These are phyloP conservation scores for Dermatemys mawii DNA, from an alignment of 2,113 vertebrate species.

Conservation along the genomic window DNA sequence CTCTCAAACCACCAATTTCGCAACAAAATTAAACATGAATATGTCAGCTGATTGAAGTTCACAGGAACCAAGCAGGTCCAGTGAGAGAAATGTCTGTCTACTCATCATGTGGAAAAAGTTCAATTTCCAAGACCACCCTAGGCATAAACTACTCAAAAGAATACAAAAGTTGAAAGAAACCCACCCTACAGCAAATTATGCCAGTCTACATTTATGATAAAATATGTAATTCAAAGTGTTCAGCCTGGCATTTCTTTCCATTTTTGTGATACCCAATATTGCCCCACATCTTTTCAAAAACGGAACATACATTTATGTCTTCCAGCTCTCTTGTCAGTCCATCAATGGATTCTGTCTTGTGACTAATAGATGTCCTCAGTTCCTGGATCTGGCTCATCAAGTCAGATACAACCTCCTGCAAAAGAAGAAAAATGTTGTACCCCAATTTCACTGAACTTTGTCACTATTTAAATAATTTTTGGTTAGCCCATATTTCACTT, in stretches of 20 bases:
- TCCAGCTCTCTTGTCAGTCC: conserved; percentile 85
- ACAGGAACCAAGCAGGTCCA: conserved; percentile 34
- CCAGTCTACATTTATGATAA: conserved; percentile 2
- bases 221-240: not conserved
- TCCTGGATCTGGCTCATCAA: conserved; percentile 92
- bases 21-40: conserved; percentile 35
- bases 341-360: conserved; percentile 84
- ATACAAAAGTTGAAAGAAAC: conserved; percentile 21
- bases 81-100: conserved; percentile 39
- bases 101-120: not conserved
- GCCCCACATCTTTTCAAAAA: not conserved
- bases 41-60: conserved; percentile 31
- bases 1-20: conserved; percentile 29
- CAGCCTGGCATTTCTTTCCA: not conserved
- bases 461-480: not conserved
- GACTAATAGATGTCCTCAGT: conserved; percentile 82
- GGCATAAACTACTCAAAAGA: conserved; percentile 53
- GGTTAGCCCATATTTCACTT: not conserved
- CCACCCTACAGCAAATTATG: conserved; percentile 7
- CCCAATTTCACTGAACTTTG: not conserved
- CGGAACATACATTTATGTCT: conserved; percentile 86
- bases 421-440: conserved; percentile 30
- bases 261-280: not conserved
- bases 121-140: conserved; percentile 47
- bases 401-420: conserved; percentile 87